Evolutionary conservation across 2,113 vertebrate genomes (phyloP), one percentile per base, ranked within the genome.

Genomic region (Motacilla alba): DNA sequence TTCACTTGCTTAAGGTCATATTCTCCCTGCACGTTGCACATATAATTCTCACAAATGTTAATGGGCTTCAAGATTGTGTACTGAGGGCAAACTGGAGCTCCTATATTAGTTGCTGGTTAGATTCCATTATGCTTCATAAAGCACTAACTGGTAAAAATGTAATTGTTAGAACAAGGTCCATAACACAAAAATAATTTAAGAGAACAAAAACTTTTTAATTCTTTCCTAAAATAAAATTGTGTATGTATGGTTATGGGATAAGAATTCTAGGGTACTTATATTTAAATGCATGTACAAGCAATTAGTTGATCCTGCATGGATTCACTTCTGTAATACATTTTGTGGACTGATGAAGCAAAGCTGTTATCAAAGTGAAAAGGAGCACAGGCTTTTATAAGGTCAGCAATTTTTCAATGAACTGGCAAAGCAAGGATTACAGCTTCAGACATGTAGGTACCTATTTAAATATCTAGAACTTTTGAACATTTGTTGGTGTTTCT

Each of bases 401-500:
- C 93, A 96, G 85, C 89, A 95, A 74, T 93, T 95, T 89, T 96
- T 93, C 93, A 89, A 3, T 84, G 55, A 94, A 88, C 82, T 86
- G 49, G 66, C 91, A 95, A 80, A 92, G 76, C 52, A 83, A 89
- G 94, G 91, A 96, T 96, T 96, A 96, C 64, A 77, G 83, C 91
- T 93, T 95, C 80, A 90, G 93, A 95, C 87, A 85, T 93, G 74
- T 91, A 81, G 74, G 78, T 96, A 95, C 78, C 82, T 89, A 89
- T 87, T 90, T 95, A 93, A 95, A 92, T 95, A 94, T 73, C 70
- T 82, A 85, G 24, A 96, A 95, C 89, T 97, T 60, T 93, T 95
- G 96, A 93, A 95, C 93, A 83, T 95, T 96, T 94, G 70, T 95
- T 94, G 91, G 44, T 94, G 49, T 85, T 97, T 96, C 93, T 87